These are phyloP conservation scores for Lepisosteus oculatus DNA, from an alignment of 2,113 vertebrate genomes.

Conservation along the genomic window DNA sequence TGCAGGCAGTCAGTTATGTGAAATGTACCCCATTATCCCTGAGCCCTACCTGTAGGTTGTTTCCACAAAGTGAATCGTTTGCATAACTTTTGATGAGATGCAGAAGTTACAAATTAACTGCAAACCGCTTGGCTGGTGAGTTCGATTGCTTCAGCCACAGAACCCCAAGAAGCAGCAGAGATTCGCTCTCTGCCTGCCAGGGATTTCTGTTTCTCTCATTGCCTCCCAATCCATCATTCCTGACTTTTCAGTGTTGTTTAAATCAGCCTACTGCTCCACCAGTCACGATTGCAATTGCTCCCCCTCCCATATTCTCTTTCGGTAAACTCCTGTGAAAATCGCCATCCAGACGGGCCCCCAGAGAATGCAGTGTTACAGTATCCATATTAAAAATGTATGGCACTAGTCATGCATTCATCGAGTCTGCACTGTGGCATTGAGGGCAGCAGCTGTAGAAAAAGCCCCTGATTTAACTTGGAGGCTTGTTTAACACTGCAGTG, in stretches of 20 bases:
- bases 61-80: background rate
- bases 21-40: background rate
- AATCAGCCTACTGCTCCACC: background rate
- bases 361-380: background rate
- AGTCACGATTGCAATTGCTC: slow-evolving; percentile 9
- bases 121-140: background rate
- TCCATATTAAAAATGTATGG: slow-evolving; percentile 16
- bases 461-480: background rate
- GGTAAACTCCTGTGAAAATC: slow-evolving; percentile 2
- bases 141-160: background rate
- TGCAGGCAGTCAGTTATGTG: background rate
- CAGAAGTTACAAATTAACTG: background rate
- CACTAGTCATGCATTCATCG: background rate
- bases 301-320: background rate
- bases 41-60: background rate
- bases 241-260: background rate
- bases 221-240: slow-evolving; percentile 10
- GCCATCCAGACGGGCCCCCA: background rate
- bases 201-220: background rate
- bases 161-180: background rate
- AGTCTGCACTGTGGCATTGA: background rate
- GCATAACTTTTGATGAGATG: slow-evolving; percentile 1
- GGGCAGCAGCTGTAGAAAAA: background rate
- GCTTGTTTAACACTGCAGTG: background rate
- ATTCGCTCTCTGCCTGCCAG: background rate